Conservation (phyloP, 2,113 vertebrate species). For the Struthio camelus region DNA sequence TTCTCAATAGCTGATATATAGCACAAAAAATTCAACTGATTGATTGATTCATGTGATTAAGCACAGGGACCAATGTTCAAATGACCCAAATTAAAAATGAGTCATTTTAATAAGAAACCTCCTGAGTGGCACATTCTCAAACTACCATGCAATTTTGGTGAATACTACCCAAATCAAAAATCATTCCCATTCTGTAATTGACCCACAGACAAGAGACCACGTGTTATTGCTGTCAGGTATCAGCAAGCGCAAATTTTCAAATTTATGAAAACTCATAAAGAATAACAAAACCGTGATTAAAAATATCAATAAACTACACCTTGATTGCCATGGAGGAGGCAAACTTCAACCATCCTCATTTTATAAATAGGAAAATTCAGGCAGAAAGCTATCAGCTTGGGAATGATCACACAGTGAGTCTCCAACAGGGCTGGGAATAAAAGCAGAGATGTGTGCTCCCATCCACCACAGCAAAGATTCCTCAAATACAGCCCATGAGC, state of each 20-base stretch:
- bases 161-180: background rate
- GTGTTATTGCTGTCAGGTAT: background rate
- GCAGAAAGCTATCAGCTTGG: background rate
- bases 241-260: background rate
- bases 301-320: background rate
- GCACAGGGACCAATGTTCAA: background rate
- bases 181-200: background rate
- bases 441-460: background rate
- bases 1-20: background rate
- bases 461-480: background rate
- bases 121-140: background rate
- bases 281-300: background rate
- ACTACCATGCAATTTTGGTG: background rate
- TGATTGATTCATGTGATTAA: background rate
- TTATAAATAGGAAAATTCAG: background rate
- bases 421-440: background rate
- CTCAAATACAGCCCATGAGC: conserved; percentile 19
- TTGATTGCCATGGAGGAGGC: background rate
- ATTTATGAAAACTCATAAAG: background rate
- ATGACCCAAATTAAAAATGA: background rate
- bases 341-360: background rate
- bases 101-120: background rate
- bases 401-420: background rate
- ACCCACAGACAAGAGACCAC: background rate
- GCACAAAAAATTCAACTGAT: background rate